A percentile compares a stretch with the other conserved stretches of the same genome.
Conservation (phyloP, 2,888 invertebrate genomes). For the Troilus luridus region DNA sequence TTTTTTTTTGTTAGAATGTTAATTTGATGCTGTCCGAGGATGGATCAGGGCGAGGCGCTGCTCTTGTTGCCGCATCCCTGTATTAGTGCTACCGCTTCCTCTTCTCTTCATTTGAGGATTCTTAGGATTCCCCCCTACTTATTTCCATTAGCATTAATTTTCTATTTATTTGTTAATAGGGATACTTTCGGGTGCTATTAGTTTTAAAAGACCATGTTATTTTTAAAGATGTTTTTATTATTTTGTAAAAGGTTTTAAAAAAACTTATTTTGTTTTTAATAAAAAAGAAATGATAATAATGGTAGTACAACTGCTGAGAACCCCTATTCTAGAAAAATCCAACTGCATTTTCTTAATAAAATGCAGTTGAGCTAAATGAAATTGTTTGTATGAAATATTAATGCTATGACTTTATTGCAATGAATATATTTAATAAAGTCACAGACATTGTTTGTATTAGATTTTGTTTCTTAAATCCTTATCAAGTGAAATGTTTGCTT, state of each 20-base stretch:
- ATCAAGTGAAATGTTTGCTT: not conserved
- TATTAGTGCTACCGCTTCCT: not conserved
- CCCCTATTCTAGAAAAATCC: not conserved
- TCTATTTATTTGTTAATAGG: constrained; percentile 48
- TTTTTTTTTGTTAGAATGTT: constrained; percentile 75
- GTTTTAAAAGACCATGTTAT: constrained; percentile 15
- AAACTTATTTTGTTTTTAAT: not conserved
- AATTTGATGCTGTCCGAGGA: constrained; percentile 96
- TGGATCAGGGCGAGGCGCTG: constrained; percentile 97
- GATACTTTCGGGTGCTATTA: constrained; percentile 44
- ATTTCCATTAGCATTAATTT: constrained; percentile 50
- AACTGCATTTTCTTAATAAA: not conserved
- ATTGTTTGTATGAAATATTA: not conserved
- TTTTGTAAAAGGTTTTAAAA: not conserved
- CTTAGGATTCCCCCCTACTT: not conserved
- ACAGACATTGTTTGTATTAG: not conserved
- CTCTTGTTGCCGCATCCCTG: constrained; percentile 90
- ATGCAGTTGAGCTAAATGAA: not conserved
- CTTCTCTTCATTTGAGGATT: constrained; percentile 52
- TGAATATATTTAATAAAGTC: not conserved
- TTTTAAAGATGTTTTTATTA: constrained; percentile 25
- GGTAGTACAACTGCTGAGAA: not conserved
- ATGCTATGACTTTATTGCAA: not conserved
- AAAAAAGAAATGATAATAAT: not conserved
- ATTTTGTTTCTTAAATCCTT: not conserved